Evolutionary conservation across 2,888 invertebrate genomes (phyloP).

Genomic region (Magallana nippona): DNA sequence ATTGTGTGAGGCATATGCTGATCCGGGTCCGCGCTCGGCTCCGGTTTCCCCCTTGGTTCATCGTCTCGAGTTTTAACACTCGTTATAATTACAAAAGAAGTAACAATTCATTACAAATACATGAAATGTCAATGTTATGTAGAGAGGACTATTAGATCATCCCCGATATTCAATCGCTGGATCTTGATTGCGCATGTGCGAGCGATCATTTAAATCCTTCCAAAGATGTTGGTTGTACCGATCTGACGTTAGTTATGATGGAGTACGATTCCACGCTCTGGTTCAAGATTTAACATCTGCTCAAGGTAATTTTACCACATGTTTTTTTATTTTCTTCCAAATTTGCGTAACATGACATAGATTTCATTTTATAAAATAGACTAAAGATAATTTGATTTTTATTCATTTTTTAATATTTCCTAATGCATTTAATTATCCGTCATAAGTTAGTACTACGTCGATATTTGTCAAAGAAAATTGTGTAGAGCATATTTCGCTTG

Average conservation of each 20-base stretch:
- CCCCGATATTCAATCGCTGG: neutral
- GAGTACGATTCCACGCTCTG: neutral
- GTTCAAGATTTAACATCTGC: neutral
- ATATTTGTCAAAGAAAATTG: no score
- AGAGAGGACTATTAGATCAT: neutral
- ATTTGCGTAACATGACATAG: neutral
- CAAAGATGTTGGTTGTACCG: conserved; percentile 49
- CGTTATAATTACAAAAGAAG: conserved; percentile 25
- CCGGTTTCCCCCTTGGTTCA: conserved; percentile 5
- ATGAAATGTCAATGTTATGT: conserved; percentile 3
- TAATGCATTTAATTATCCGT: no score
- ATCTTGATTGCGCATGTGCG: conserved; percentile 46
- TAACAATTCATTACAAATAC: conserved; percentile 30
- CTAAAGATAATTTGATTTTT: no score
- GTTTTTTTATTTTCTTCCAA: neutral
- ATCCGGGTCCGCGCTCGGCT: conserved; percentile 18
- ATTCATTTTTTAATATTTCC: no score
- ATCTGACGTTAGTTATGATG: conserved; percentile 49
- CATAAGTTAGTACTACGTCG: no score
- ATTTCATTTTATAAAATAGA: no score
- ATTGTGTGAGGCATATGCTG: conserved; percentile 54
- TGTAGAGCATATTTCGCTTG: no score
- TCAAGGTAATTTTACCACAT: neutral
- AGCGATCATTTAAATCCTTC: conserved; percentile 36
- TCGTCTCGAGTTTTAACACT: conserved; percentile 21